A percentile compares a stretch with the other conserved stretches of the same genome.
These are phyloP conservation scores for Ceyx melanurus DNA, from an alignment of 2,113 vertebrate species.

Conservation along the genomic window DNA sequence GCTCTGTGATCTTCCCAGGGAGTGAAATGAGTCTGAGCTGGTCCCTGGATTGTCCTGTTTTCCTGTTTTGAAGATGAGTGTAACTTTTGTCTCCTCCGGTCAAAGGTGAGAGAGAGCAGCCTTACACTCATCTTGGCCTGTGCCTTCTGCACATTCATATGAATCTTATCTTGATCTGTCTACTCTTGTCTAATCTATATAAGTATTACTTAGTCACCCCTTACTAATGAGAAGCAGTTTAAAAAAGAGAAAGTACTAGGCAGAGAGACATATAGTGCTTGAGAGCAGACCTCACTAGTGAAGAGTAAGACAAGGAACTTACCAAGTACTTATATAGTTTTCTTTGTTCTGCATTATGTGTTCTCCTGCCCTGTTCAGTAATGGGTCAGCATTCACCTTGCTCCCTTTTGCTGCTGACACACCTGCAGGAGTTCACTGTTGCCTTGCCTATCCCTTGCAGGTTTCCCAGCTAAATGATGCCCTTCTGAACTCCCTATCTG, in stretches of 20 bases:
- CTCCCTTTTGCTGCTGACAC: not conserved
- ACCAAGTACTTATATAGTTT: not conserved
- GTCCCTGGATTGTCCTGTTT: not conserved
- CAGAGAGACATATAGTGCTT: not conserved
- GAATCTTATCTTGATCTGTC: not conserved
- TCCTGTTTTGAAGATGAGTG: not conserved
- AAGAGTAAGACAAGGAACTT: not conserved
- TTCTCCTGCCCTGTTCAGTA: not conserved
- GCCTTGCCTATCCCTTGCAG: not conserved
- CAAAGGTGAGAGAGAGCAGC: not conserved
- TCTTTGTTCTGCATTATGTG: not conserved
- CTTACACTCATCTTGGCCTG: not conserved
- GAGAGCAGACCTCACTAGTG: not conserved
- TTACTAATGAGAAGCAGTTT: not conserved
- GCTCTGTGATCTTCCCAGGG: not conserved
- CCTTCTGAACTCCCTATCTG: not conserved
- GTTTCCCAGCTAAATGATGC: not conserved
- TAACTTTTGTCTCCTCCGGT: not conserved
- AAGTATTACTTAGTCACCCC: not conserved
- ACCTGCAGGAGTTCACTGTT: not conserved
- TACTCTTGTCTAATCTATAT: not conserved
- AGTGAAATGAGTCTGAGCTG: not conserved
- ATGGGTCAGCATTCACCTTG: not conserved
- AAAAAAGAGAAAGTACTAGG: not conserved
- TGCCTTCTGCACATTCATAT: not conserved